These are phyloP conservation scores for Spodoptera litura DNA, from an alignment of 1,140 invertebrate species.

Conservation along the genomic window DNA sequence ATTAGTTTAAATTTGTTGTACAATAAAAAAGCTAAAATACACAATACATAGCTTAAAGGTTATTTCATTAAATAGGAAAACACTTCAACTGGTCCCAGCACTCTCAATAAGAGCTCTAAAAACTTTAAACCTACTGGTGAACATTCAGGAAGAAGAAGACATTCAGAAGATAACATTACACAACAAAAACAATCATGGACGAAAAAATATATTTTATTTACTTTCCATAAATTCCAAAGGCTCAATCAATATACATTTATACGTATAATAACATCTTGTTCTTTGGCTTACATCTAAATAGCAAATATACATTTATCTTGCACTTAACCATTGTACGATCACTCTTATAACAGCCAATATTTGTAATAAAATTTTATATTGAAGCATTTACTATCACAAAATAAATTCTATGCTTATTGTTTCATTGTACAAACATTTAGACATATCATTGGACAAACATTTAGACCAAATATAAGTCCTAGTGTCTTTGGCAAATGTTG, in stretches of 20 bases:
- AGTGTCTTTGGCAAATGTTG: not conserved
- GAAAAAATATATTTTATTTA: constrained; percentile 36
- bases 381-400: constrained; percentile 24
- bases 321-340: constrained; percentile 34
- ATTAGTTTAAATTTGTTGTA: too few relatives aligned
- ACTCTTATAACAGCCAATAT: constrained; percentile 38
- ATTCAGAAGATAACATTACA: not conserved
- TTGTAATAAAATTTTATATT: constrained; percentile 19
- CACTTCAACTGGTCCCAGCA: too few relatives aligned
- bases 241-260: constrained; percentile 28
- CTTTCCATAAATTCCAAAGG: constrained; percentile 27
- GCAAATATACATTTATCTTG: constrained; percentile 39
- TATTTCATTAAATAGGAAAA: too few relatives aligned
- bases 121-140: too few relatives aligned
- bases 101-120: too few relatives aligned
- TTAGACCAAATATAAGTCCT: not conserved
- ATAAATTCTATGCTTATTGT: constrained; percentile 7
- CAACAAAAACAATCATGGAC: not conserved
- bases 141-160: too few relatives aligned
- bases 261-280: constrained; percentile 35
- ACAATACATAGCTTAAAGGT: too few relatives aligned
- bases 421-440: not conserved
- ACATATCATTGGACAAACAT: constrained; percentile 5
- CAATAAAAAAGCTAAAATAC: too few relatives aligned
- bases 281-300: constrained; percentile 41